Base-by-base conservation (phyloP, 2,113 vertebrate species). In the Pedetes capensis region DNA sequence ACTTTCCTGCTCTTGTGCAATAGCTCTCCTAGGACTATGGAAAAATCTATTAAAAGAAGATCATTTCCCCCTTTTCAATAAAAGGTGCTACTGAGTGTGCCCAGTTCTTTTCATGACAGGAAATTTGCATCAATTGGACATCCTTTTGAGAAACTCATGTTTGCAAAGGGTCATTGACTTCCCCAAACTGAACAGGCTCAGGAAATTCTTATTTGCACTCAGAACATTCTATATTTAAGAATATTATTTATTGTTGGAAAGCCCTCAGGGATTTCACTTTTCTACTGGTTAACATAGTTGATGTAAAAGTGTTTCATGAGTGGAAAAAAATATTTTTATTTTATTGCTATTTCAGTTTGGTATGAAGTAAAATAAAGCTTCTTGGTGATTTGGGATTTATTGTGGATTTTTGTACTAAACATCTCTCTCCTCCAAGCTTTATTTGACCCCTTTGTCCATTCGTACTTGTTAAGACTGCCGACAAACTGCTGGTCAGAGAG, bases 81-180 rank as follows among this genome's bases (percentile, higher is more conserved):
- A 51, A 55, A 89, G 59, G 17, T 27, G 29, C 34, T 51, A 55
- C 47, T 69, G 23, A 84, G 53, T 20, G 27, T 74, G 81, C 42
- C 68, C 68, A 39, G 80, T 84, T 83, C 69, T 92, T 71, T 18
- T 89, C 51, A 34, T 23, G 72, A 47, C 61, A 90, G 93, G 95
- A 96, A 93, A 23, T 53, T 96, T 97, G 94, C 90, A 81, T 71
- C 81, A 97, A 1, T 34, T 93, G 39, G 37, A 79, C 69, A 88
- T 95, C 96, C 95, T 97, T 96, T 97, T 97, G 88, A 91, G 94
- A 97, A 97, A 97, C 71, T 94, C 64, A 93, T 78, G 71, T 89
- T 95, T 95, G 63, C 88, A 69, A 88, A 96, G 76, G 51, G 57
- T 49, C 68, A 37, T 9, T 75, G 91, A 96, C 94, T 97, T 97